These are phyloP conservation scores for Aotus griseimembra DNA, from an alignment of 2,797 vertebrate species.

Conservation along the genomic window DNA sequence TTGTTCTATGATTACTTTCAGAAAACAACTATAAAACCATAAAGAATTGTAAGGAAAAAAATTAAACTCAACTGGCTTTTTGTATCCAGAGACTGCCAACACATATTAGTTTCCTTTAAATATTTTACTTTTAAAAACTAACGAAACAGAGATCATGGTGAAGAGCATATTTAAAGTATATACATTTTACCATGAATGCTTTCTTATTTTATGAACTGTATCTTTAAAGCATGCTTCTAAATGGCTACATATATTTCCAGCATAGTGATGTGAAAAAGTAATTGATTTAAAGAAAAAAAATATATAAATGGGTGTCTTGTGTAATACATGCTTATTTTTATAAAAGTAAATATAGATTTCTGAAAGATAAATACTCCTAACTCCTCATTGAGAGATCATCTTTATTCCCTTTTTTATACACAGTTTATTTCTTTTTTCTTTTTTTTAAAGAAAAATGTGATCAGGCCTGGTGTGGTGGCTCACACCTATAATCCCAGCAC, in stretches of 20 bases:
- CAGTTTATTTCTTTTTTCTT: background rate
- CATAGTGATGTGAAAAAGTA: background rate
- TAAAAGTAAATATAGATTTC: background rate
- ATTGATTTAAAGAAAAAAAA: slow-evolving; percentile 2
- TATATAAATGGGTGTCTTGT: background rate
- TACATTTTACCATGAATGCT: background rate
- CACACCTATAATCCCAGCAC: background rate
- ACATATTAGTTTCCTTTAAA: background rate
- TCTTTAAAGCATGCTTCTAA: background rate
- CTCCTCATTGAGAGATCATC: background rate
- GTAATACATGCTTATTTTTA: background rate
- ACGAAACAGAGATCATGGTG: background rate
- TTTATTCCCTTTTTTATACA: slow-evolving; percentile 30
- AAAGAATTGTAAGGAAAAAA: background rate
- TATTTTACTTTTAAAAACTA: background rate
- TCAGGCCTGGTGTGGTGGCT: background rate
- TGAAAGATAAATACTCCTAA: background rate
- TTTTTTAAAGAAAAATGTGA: background rate
- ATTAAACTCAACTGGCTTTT: background rate
- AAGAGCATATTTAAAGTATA: background rate
- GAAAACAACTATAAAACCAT: background rate
- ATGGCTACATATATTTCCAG: background rate
- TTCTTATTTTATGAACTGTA: background rate
- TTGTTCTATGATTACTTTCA: background rate
- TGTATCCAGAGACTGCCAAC: background rate